phyloP scores from a whole-genome alignment of 2,113 vertebrate genomes.

The Siniperca chuatsi region DNA sequence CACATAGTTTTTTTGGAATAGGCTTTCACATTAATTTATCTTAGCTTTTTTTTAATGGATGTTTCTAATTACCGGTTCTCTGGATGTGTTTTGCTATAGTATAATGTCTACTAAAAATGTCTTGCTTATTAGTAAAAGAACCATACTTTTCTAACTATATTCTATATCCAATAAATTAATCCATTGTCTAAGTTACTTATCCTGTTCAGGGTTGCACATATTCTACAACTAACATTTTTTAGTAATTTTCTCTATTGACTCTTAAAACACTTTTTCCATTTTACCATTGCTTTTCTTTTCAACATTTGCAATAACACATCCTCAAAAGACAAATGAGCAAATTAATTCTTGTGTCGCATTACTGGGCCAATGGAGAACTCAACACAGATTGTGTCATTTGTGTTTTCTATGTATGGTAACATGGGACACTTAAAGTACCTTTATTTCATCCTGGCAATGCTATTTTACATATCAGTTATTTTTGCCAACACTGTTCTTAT shows the following conservation, averaged over 20 bases:
- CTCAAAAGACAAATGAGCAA: not conserved
- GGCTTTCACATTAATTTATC: too few species aligned
- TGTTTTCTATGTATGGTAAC: slow-evolving; percentile 59
- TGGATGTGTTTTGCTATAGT: not conserved
- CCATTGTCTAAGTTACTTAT: not conserved
- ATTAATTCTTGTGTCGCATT: not conserved
- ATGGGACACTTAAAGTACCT: slow-evolving; percentile 56
- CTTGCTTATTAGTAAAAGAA: not conserved
- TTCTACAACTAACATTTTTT: too few species aligned
- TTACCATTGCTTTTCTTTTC: too few species aligned
- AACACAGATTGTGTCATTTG: slow-evolving; percentile 24
- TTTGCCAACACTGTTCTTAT: slow-evolving; percentile 56
- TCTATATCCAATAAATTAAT: not conserved
- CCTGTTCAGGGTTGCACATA: not conserved
- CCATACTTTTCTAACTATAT: not conserved
- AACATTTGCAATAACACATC: not conserved
- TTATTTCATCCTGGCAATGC: slow-evolving; percentile 48
- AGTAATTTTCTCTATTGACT: not conserved
- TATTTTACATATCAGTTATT: slow-evolving; percentile 51
- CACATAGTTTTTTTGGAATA: too few species aligned
- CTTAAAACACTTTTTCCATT: not conserved
- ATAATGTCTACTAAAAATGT: not conserved
- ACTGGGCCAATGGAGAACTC: not conserved
- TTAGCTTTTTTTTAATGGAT: too few species aligned
- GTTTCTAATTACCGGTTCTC: too few species aligned